Base-by-base conservation (phyloP, 2,888 invertebrate species). In the Luperina nickerlii region DNA sequence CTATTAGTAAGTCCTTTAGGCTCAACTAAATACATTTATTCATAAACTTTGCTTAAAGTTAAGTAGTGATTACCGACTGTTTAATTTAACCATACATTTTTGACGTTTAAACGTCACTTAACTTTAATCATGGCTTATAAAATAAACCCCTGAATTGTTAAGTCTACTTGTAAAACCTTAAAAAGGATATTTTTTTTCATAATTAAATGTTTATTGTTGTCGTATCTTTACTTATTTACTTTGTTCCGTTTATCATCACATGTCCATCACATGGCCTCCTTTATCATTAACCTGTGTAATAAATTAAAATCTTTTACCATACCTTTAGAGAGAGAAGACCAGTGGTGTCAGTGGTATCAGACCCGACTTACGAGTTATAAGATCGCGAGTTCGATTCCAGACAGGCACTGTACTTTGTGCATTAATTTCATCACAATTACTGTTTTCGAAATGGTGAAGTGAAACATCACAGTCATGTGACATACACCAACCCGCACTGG, bases 131-230 rank as follows among this genome's bases (percentile, higher is more conserved):
- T 18, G 18, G 6, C 18, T 18, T 51, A 51, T 6, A 51, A 20
- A 51, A 51, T 20, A 51, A 51, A 51, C 7, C 51, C 20, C 11
- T 68, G 45, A 68, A 18, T 57, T 42, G 1, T 60, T 69, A 51
- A 60, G 15, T n/a, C 27, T 75, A 20, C n/a, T 57, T 7, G 15
- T 51, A 51, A 67, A 57, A 51, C 11, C 24, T 27, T 60, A 32
- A 8, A 42, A 13, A 24, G 9, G 6, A 82, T 45, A n/a, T 60
- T 67, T 54, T 54, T 62, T 51, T 32, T 57, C 0, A 68, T 63
- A 57, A 83, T 78, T 81, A 83, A 83, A 83, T 32, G 62, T 78
- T 68, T 57, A 63, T 57, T 62, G 27, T 78, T 68, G 20, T 76
- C 32, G 18, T 42, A 68, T 0, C 4, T 54, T 67, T 76, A 38